These are phyloP conservation scores for Carterocephalus palaemon DNA, from an alignment of 2,888 invertebrate genomes.

Conservation along the genomic window DNA sequence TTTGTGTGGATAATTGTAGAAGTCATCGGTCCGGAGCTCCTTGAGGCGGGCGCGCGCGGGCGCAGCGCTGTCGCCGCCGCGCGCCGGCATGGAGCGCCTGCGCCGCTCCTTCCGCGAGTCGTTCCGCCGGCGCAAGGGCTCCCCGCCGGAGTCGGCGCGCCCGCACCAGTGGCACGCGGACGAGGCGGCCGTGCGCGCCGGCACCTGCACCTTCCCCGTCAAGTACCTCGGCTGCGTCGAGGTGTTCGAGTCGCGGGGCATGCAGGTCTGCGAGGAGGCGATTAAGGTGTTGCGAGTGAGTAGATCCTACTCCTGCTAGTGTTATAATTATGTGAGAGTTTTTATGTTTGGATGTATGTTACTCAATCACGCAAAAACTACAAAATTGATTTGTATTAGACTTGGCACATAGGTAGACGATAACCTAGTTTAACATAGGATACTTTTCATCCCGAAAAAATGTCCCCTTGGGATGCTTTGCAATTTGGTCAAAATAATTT, in stretches of 20 bases:
- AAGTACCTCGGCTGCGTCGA: slow-evolving; percentile 99
- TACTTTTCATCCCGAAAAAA: too few relatives aligned
- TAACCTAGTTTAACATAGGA: too few relatives aligned
- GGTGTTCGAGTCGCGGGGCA: slow-evolving; percentile 99
- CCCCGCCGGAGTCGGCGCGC: slow-evolving; percentile 93
- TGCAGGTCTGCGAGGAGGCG: slow-evolving; percentile 99
- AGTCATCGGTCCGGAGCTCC: slow-evolving; percentile 72
- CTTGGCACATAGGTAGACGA: too few relatives aligned
- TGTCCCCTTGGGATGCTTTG: too few relatives aligned
- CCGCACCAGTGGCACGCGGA: slow-evolving; percentile 99
- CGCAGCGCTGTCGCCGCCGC: slow-evolving; percentile 71
- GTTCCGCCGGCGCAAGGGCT: slow-evolving; percentile 93
- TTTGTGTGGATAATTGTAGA: slow-evolving; percentile 47
- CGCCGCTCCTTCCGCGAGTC: slow-evolving; percentile 95
- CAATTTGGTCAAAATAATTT: too few relatives aligned
- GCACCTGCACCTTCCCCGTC: slow-evolving; percentile 98
- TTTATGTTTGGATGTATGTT: too few relatives aligned
- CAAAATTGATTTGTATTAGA: too few relatives aligned
- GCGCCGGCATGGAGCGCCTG: slow-evolving; percentile 89
- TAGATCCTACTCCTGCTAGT: slow-evolving; percentile 29
- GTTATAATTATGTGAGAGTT: slow-evolving; percentile 9
- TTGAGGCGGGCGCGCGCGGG: slow-evolving; percentile 71
- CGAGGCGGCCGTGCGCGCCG: slow-evolving; percentile 96
- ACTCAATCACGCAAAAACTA: too few relatives aligned
- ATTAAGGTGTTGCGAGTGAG: slow-evolving; percentile 96